Percentiles rank a stretch among this genome's conserved stretches.
phyloP scores from a whole-genome alignment of 2,113 vertebrate species.

The Macaca nemestrina region DNA sequence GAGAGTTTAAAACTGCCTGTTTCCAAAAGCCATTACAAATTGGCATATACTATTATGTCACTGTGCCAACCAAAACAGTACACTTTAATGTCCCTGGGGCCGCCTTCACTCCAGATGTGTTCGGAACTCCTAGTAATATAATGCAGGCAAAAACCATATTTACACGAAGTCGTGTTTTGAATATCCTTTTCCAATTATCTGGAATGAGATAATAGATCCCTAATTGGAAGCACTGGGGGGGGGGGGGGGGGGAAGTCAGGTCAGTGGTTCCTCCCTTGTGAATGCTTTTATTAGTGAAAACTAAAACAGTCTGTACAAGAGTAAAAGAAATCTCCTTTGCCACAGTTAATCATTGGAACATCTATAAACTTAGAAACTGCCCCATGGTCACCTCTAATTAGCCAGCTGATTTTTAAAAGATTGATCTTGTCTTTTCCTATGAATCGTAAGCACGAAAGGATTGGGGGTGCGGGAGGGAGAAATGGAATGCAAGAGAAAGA shows the following conservation, averaged over 20 bases:
- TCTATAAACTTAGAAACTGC: constrained; percentile 30
- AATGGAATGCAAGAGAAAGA: neutral
- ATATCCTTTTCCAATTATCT: constrained; percentile 80
- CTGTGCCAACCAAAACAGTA: constrained; percentile 92
- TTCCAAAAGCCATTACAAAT: constrained; percentile 93
- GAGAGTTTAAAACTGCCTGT: constrained; percentile 84
- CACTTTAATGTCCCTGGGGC: constrained; percentile 88
- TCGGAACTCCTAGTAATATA: constrained; percentile 87
- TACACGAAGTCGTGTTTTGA: constrained; percentile 83
- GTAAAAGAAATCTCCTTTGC: neutral
- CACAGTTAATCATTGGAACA: constrained; percentile 27
- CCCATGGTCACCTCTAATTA: constrained; percentile 36
- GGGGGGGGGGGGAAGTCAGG: neutral
- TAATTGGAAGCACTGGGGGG: constrained; percentile 67
- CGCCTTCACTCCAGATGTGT: constrained; percentile 86
- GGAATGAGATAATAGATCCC: constrained; percentile 78
- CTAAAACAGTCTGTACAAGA: neutral
- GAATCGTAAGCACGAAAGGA: neutral
- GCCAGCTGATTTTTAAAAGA: constrained; percentile 28
- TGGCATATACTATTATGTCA: constrained; percentile 86
- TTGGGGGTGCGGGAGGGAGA: neutral
- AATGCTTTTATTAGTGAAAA: constrained; percentile 59
- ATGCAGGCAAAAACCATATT: constrained; percentile 87
- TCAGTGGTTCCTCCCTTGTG: constrained; percentile 53
- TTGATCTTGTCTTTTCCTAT: constrained; percentile 43